These are phyloP conservation scores for Corvus cornix DNA, from an alignment of 2,113 vertebrate species.

Conservation along the genomic window DNA sequence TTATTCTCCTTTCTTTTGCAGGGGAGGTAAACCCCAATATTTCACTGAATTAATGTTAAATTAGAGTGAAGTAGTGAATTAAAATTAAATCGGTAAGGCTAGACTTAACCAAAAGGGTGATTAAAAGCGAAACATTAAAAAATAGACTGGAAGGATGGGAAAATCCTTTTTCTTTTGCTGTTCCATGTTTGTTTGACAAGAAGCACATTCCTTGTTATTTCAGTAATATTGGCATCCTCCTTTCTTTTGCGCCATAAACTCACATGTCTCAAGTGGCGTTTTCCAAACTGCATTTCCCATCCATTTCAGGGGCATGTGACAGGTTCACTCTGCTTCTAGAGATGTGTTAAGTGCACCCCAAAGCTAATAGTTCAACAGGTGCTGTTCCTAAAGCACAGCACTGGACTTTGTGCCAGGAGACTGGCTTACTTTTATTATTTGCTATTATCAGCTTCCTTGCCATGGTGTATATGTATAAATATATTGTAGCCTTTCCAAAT, in stretches of 20 bases:
- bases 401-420: neutral
- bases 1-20: neutral
- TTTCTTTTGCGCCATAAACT: neutral
- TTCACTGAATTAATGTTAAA: neutral
- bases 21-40: neutral
- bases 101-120: neutral
- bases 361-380: neutral
- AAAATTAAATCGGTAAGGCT: neutral
- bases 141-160: neutral
- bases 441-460: neutral
- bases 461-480: neutral
- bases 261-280: neutral
- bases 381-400: neutral
- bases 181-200: neutral
- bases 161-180: neutral
- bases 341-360: neutral
- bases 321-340: neutral
- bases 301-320: fast-evolving
- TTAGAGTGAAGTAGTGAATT: neutral
- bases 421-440: neutral
- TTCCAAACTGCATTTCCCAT: neutral
- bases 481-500: neutral
- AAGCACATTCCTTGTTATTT: neutral
- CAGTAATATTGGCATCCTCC: neutral
- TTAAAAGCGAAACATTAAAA: neutral